phyloP scores from a whole-genome alignment of 2,797 vertebrate species.

The Chaetodon trifasciatus region DNA sequence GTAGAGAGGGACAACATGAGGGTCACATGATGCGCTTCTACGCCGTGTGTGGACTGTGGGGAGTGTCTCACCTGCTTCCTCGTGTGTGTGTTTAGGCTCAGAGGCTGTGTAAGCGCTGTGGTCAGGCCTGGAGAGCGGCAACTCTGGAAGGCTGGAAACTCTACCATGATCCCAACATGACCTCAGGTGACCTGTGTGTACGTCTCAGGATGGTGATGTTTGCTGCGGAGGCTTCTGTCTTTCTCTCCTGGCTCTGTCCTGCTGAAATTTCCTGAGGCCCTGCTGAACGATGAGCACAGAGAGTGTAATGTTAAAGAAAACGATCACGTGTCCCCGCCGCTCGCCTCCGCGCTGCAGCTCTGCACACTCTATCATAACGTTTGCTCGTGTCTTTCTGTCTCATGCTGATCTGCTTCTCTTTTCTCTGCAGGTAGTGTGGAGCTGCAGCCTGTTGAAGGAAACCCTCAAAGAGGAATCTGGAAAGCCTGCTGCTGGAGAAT shows the following conservation, averaged over 20 bases:
- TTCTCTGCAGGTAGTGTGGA: slow-evolving; percentile 78
- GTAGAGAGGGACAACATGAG: slow-evolving; percentile 70
- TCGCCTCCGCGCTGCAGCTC: background rate
- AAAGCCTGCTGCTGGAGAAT: slow-evolving; percentile 97
- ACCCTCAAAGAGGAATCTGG: slow-evolving; percentile 96
- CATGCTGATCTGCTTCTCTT: background rate
- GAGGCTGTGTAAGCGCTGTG: slow-evolving; percentile 95
- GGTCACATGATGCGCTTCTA: background rate
- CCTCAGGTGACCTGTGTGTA: slow-evolving; percentile 84
- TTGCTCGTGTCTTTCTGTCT: background rate
- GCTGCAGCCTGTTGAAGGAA: slow-evolving; percentile 94
- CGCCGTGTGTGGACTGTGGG: background rate
- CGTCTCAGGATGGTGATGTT: too few relatives aligned
- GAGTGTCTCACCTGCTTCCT: slow-evolving; percentile 30
- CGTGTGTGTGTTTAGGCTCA: slow-evolving; percentile 87
- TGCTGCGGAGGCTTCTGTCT: too few relatives aligned
- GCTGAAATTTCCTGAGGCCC: too few relatives aligned
- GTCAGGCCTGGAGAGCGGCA: slow-evolving; percentile 98
- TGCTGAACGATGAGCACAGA: too few relatives aligned
- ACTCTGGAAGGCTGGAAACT: slow-evolving; percentile 99
- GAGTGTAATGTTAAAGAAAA: too few relatives aligned
- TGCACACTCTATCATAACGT: background rate
- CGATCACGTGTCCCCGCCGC: too few relatives aligned
- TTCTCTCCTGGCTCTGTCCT: too few relatives aligned
- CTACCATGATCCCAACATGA: slow-evolving; percentile 95